A percentile compares a stretch with the other conserved stretches of the same genome.
Conservation (phyloP, 2,888 invertebrate species). For the Drosophila anceps region DNA sequence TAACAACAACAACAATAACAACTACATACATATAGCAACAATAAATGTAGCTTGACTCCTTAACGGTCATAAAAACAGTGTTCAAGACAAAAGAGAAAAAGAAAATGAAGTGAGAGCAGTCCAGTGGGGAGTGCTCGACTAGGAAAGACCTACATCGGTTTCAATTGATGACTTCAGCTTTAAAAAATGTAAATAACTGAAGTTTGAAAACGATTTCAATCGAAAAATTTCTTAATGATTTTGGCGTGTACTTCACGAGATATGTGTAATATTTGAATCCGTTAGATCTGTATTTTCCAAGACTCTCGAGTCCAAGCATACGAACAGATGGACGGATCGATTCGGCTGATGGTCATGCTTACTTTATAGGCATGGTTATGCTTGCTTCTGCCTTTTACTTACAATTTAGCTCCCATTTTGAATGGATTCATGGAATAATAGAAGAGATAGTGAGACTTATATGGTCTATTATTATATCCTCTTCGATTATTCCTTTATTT, state of each 20-base stretch:
- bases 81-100: conserved; percentile 21
- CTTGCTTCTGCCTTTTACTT: neutral
- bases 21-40: conserved; percentile 12
- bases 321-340: neutral
- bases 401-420: no score
- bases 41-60: conserved; percentile 17
- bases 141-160: neutral
- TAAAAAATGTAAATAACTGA: no score
- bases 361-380: neutral
- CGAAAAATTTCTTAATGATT: neutral
- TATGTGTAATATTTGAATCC: neutral
- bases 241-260: no score
- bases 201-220: neutral
- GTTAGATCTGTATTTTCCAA: neutral
- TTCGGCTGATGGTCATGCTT: neutral
- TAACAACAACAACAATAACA: conserved; percentile 2
- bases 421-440: no score
- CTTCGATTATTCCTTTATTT: no score
- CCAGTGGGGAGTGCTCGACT: no score
- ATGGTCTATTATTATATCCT: no score
- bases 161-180: neutral
- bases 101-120: neutral
- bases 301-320: neutral
- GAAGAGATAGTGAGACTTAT: no score
- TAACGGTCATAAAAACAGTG: conserved; percentile 56